Conservation (phyloP, 2,113 vertebrate species). For the Myanophis thanlyinensis region DNA sequence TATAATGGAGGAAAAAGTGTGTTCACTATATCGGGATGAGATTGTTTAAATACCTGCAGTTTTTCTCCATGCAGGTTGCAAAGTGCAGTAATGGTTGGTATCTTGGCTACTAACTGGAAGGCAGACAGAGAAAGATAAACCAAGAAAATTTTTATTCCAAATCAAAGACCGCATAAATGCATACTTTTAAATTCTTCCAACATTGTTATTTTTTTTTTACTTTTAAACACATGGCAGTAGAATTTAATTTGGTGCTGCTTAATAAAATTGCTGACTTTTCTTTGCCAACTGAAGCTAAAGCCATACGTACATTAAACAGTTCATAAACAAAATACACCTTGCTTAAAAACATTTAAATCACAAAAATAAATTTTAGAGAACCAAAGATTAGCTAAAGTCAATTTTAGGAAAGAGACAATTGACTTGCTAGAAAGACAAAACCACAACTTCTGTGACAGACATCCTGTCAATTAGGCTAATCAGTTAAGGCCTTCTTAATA, state of each 20-base stretch:
- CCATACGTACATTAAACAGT: neutral
- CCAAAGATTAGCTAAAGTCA: neutral
- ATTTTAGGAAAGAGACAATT: neutral
- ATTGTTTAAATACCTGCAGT: slow-evolving; percentile 98
- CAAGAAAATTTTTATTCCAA: slow-evolving; percentile 22
- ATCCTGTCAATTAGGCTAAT: neutral
- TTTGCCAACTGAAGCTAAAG: neutral
- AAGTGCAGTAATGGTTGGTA: slow-evolving; percentile 95
- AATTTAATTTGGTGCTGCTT: neutral
- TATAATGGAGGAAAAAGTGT: slow-evolving; percentile 97
- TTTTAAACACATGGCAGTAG: neutral
- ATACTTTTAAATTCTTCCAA: neutral
- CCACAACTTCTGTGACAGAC: neutral
- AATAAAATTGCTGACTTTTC: neutral
- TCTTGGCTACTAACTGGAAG: slow-evolving; percentile 93
- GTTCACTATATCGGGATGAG: slow-evolving; percentile 97
- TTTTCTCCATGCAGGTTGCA: slow-evolving; percentile 99
- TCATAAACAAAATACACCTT: neutral
- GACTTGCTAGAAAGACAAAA: neutral
- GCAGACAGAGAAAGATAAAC: slow-evolving; percentile 39
- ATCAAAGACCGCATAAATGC: slow-evolving; percentile 8
- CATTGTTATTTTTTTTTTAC: neutral
- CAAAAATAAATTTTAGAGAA: neutral
- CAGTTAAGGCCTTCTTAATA: neutral
- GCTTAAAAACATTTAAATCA: neutral